phyloP scores from a whole-genome alignment of 2,888 invertebrate genomes.

The Troilus luridus region DNA sequence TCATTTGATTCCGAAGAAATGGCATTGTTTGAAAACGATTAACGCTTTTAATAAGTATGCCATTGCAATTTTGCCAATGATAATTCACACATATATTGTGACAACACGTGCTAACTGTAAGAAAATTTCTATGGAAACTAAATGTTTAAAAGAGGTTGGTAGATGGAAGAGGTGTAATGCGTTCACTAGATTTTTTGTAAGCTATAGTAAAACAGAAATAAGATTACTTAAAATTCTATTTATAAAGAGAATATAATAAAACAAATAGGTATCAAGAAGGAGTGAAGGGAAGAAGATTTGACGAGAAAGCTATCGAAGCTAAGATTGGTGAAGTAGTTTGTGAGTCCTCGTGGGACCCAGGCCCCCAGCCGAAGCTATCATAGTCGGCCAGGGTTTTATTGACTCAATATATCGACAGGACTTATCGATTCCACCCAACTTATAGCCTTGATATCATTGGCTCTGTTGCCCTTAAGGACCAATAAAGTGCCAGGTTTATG shows the following conservation, averaged over 20 bases:
- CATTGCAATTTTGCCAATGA: no score
- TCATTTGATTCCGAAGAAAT: not conserved
- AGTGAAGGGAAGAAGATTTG: conserved; percentile 9
- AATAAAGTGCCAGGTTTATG: not conserved
- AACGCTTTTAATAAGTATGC: not conserved
- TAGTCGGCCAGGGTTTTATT: conserved; percentile 1
- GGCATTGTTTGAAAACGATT: not conserved
- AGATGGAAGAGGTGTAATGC: no score
- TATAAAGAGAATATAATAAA: not conserved
- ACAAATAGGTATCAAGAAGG: conserved; percentile 15
- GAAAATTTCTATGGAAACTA: no score
- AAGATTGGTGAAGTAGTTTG: not conserved
- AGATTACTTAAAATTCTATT: not conserved
- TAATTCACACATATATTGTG: no score
- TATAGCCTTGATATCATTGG: conserved; percentile 28
- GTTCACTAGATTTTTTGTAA: no score
- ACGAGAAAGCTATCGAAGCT: conserved; percentile 24
- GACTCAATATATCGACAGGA: conserved; percentile 33
- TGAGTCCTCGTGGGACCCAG: not conserved
- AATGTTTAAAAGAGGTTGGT: no score
- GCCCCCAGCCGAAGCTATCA: not conserved
- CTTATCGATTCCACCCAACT: conserved; percentile 20
- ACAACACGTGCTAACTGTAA: no score
- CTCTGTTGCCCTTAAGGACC: not conserved
- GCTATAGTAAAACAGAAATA: not conserved